Conservation (phyloP, 1,140 invertebrate species). For the Leptinotarsa defecta region DNA sequence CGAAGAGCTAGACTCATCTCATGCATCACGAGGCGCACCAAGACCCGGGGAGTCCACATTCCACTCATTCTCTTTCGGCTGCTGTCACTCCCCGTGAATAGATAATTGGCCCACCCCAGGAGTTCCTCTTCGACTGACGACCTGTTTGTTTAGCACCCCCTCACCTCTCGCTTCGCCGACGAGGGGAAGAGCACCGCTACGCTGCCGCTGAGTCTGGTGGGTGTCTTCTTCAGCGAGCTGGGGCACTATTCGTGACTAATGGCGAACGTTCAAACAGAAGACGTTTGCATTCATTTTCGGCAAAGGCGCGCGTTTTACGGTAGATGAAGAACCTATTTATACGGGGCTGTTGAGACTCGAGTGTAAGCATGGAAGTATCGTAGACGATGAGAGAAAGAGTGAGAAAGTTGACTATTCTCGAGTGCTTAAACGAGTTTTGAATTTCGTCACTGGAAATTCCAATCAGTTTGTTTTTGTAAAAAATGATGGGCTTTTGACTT, state of each 20-base stretch:
- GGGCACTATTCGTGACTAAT: slow-evolving; percentile 30
- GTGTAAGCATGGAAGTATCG: no score
- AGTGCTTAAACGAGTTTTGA: no score
- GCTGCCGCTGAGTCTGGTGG: not conserved
- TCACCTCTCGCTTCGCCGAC: slow-evolving; percentile 17
- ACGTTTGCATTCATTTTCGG: slow-evolving; percentile 38
- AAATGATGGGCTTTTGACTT: no score
- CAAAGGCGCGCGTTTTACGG: not conserved
- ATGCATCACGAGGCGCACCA: slow-evolving; percentile 42
- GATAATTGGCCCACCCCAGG: slow-evolving; percentile 58
- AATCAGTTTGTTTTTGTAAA: no score
- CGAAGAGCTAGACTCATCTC: slow-evolving; percentile 41
- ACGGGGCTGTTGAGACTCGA: not conserved
- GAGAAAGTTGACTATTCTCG: no score
- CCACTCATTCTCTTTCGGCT: slow-evolving; percentile 51
- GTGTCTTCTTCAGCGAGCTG: slow-evolving; percentile 11
- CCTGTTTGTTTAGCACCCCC: slow-evolving; percentile 53
- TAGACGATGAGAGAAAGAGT: no score
- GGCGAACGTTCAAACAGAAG: slow-evolving; percentile 23
- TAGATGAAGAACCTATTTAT: not conserved
- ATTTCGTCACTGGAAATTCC: no score
- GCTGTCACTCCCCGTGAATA: slow-evolving; percentile 56
- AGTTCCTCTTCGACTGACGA: slow-evolving; percentile 46
- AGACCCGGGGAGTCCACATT: slow-evolving; percentile 46
- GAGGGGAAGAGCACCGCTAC: not conserved